These are phyloP conservation scores for Halichoeres trimaculatus DNA, from an alignment of 2,113 vertebrate species.

Conservation along the genomic window DNA sequence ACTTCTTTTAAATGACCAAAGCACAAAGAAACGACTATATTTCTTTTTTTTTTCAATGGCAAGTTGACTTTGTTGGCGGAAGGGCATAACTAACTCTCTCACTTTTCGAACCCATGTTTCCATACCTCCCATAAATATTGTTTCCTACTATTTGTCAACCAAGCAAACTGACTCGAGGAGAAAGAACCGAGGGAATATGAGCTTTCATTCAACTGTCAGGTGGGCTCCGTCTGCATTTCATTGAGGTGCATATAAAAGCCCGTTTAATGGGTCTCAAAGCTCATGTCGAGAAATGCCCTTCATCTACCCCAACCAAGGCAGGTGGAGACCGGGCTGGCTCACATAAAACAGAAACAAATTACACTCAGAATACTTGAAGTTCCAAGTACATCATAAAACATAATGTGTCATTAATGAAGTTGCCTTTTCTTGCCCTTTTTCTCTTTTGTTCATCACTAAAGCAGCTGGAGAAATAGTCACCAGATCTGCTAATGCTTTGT, in stretches of 20 bases:
- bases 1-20: constrained; percentile 52
- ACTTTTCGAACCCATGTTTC: constrained; percentile 30
- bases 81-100: constrained; percentile 21
- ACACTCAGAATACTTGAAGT: constrained; percentile 70
- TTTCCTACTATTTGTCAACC: constrained; percentile 17
- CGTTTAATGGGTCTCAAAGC: constrained; percentile 73
- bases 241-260: constrained; percentile 66
- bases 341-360: constrained; percentile 79
- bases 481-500: constrained; percentile 71
- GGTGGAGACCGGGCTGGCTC: constrained; percentile 73
- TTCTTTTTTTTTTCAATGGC: constrained; percentile 42
- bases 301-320: constrained; percentile 64
- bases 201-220: constrained; percentile 58
- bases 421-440: constrained; percentile 64
- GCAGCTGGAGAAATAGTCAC: constrained; percentile 68
- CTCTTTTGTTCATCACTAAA: constrained; percentile 73
- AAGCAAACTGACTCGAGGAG: constrained; percentile 8
- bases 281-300: constrained; percentile 77
- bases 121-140: constrained; percentile 38
- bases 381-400: constrained; percentile 74
- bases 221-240: constrained; percentile 72
- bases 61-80: constrained; percentile 28
- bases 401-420: constrained; percentile 75
- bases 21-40: constrained; percentile 48
- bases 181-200: constrained; percentile 29